phyloP scores from a whole-genome alignment of 2,113 vertebrate genomes.

The Oncorhynchus tshawytscha region DNA sequence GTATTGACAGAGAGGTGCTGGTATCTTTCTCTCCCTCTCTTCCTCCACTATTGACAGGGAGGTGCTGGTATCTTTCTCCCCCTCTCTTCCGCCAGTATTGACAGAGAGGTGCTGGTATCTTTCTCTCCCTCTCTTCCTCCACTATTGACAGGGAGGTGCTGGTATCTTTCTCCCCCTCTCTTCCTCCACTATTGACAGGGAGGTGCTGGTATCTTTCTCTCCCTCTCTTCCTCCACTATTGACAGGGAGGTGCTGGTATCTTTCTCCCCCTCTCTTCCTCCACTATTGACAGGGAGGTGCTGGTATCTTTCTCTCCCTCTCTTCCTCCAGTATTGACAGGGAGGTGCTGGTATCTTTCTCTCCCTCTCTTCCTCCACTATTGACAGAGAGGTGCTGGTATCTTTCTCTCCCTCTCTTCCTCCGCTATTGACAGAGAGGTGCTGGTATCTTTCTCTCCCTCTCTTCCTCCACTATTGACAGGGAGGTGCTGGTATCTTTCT shows the following conservation, averaged over 20 bases:
- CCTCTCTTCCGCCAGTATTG: neutral
- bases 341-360: constrained; percentile 12
- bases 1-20: constrained; percentile 22
- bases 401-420: neutral
- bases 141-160: neutral
- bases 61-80: neutral
- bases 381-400: constrained; percentile 17
- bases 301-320: neutral
- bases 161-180: neutral
- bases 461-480: constrained; percentile 12
- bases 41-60: constrained; percentile 8
- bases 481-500: constrained; percentile 19
- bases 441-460: neutral
- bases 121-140: neutral
- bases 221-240: constrained; percentile 20
- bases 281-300: constrained; percentile 26
- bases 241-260: constrained; percentile 17
- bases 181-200: constrained; percentile 5
- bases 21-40: neutral
- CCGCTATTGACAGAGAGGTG: constrained; percentile 25
- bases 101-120: neutral
- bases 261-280: constrained; percentile 8
- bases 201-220: constrained; percentile 10
- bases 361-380: constrained; percentile 19
- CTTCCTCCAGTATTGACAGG: constrained; percentile 2